A percentile compares a stretch with the other conserved stretches of the same genome.
These are phyloP conservation scores for Phrynosoma blainvillii DNA, from an alignment of 2,113 vertebrate species.

Conservation along the genomic window DNA sequence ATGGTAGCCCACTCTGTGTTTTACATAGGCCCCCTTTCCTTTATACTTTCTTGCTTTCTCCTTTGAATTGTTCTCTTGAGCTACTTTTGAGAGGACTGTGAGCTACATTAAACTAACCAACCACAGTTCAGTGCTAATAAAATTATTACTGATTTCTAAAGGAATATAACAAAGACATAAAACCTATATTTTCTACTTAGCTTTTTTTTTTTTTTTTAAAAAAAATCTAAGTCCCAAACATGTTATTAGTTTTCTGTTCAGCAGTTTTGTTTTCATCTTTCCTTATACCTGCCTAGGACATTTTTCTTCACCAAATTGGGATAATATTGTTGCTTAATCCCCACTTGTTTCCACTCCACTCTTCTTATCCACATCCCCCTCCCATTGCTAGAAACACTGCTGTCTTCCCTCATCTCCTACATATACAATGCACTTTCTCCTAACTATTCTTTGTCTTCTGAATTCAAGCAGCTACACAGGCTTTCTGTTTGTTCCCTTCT, in stretches of 20 bases:
- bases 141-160: not conserved
- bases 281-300: not conserved
- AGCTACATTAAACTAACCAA: not conserved
- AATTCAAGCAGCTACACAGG: not conserved
- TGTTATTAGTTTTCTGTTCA: slow-evolving; percentile 1
- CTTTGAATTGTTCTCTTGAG: not conserved
- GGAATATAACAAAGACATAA: not conserved
- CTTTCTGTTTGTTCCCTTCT: not conserved
- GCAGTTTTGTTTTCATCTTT: not conserved
- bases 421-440: too few relatives aligned
- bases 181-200: not conserved
- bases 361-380: not conserved
- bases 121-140: not conserved
- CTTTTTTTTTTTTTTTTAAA: not conserved
- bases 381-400: too few relatives aligned
- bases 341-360: not conserved
- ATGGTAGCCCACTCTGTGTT: not conserved
- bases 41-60: not conserved
- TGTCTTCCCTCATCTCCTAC: not conserved
- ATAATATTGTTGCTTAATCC: not conserved
- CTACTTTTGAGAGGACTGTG: not conserved
- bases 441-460: not conserved
- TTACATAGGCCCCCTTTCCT: not conserved
- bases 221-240: not conserved
- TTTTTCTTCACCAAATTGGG: not conserved